Base-by-base conservation (phyloP, 2,888 invertebrate species). In the Crematogaster levior region DNA sequence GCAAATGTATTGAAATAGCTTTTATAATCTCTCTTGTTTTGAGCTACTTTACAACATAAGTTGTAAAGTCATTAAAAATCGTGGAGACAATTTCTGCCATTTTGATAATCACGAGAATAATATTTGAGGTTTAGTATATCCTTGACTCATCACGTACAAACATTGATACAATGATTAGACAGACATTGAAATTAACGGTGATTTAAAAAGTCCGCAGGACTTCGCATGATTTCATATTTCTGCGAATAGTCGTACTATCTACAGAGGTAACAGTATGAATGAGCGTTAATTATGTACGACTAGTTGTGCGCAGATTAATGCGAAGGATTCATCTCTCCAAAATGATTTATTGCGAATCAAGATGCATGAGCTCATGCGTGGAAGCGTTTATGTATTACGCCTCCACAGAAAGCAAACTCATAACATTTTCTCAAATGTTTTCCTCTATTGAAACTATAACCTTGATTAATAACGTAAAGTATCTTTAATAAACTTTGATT, bases 361-460 rank as follows among this genome's bases (percentile, higher is more conserved):
- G 88, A 84, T 84, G 86, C 79, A 84, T 90, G 90, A 90, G 88
- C 89, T 90, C 90, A 90, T 86, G 61, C 86, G 61, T 74, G 56
- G 51, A 81, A 84, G n/a, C 73, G 81, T 88, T 77, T 83, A 84
- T 80, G 72, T 65, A 82, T 84, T 82, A 80, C 56, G 48, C 24
- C 30, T 43, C 37, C 53, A 10, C 72, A 43, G 56, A 72, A 30
- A 65, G 58, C 51, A 65, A 48, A 40, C 30, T n/a, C 27, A 37
- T 63, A 53, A 56, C 43, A 68, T 68, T 56, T 68, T 68, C 70
- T 58, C 21, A 40, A 77, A 21, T 43, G 21, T 56, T 56, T 43
- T 46, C 56, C 51, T 61, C 43, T 18, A n/a, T 6, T 43, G 15
- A 48, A 53, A 77, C 30, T 56, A 1, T 0, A 68, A 15, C 18